Base-by-base conservation (phyloP, 1,140 invertebrate genomes). In the Berghia stephanieae region DNA sequence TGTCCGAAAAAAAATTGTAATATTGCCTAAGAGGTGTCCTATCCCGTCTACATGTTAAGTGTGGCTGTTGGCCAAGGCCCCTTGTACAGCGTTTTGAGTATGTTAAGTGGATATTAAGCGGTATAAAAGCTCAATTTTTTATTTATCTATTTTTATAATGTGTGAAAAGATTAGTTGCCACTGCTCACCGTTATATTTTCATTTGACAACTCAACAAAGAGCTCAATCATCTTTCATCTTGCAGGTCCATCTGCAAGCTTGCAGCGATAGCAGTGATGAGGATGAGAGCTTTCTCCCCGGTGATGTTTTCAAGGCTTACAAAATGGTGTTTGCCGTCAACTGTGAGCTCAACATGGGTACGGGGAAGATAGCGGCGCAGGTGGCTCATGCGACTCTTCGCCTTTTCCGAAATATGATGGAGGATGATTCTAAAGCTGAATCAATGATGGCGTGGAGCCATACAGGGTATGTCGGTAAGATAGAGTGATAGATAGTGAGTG, bases 281-380 rank as follows among this genome's bases (percentile, higher is more conserved):
- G 89, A 87, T 18, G 89, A 89, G 36, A 82, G 84, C 43, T 80
- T 85, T 2, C 85, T 86, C 40, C 80, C 78, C 16, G 82, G 83
- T 13, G 87, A 89, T 52, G 82, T 86, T 31, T 76, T 67, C 43
- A 76, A 76, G 43, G n/a, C n/a, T n/a, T 91, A 90, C 84, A 93
- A 93, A 89, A 93, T 93, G 93, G 91, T 92, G 42, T 92, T 93
- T 88, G 91, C 93, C n/a, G 91, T 93, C 1, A 93, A 93, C 84
- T 85, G 81, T 40, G 89, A 90, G 44, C 85, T 93, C 66, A 89
- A 90, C 75, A 93, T 93, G 93, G 91, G 92, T 8, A 83, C 90
- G 21, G 93, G 93, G 3, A 93, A 93, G 84, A 85, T 92, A n/a
- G 92, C 92, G 16, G 91, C 92, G 21, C 92, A 93, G 87, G 91